A percentile compares a stretch with the other conserved stretches of the same genome.
phyloP scores from a whole-genome alignment of 2,113 vertebrate species.

The Coreoperca whiteheadi region DNA sequence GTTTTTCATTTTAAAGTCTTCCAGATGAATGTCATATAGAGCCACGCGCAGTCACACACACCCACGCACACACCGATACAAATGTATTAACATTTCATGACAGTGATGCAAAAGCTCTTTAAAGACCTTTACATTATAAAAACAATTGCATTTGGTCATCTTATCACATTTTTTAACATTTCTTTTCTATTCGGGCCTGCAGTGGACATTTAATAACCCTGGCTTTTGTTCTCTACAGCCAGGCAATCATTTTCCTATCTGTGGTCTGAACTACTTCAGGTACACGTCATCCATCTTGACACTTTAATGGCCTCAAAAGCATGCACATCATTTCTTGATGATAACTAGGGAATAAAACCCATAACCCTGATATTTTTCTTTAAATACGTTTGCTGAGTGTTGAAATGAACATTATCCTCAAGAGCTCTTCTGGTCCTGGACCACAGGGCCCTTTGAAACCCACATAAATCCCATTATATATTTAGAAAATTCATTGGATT shows the following conservation, averaged over 20 bases:
- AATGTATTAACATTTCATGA: background rate
- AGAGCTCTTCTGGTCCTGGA: background rate
- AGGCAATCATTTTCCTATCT: slow-evolving; percentile 26
- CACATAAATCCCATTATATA: background rate
- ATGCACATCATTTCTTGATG: background rate
- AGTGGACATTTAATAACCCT: slow-evolving; percentile 8
- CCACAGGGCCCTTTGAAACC: background rate
- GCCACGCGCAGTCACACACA: background rate
- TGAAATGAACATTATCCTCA: slow-evolving; percentile 18
- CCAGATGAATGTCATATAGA: slow-evolving; percentile 4
- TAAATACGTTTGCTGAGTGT: slow-evolving; percentile 6
- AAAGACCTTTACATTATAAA: slow-evolving; percentile 17
- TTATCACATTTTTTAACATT: background rate
- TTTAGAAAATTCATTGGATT: background rate
- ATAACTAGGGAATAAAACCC: background rate
- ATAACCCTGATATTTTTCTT: slow-evolving; percentile 2
- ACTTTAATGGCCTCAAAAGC: slow-evolving; percentile 22
- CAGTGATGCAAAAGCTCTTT: background rate
- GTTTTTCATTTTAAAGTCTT: slow-evolving; percentile 1
- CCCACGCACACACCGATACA: too few species aligned
- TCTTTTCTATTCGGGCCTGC: background rate
- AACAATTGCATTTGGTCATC: slow-evolving; percentile 3
- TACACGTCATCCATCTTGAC: slow-evolving; percentile 38
- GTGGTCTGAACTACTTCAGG: slow-evolving; percentile 10
- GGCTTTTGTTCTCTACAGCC: slow-evolving; percentile 37